A percentile compares a stretch with the other conserved stretches of the same genome.
phyloP scores from a whole-genome alignment of 2,797 vertebrate genomes.

The Typhlichthys subterraneus region DNA sequence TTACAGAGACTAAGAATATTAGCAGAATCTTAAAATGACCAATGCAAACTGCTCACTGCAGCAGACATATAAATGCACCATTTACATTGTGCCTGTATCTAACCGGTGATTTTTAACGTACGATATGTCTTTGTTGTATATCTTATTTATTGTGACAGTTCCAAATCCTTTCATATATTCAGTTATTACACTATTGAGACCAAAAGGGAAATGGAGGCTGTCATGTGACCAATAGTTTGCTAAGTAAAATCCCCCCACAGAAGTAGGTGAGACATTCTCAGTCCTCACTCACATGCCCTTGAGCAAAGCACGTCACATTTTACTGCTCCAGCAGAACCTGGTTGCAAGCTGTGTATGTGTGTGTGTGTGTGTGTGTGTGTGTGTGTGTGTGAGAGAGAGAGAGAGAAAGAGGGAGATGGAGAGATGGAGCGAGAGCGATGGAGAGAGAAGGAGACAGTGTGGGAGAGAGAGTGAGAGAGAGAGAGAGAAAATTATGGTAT shows the following conservation, averaged over 20 bases:
- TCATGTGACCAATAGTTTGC: neutral
- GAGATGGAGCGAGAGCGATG: no score
- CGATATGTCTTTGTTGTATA: no score
- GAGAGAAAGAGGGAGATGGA: no score
- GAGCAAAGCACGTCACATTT: constrained; percentile 22
- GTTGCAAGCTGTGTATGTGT: neutral
- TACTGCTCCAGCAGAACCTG: constrained; percentile 2
- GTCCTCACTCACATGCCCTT: constrained; percentile 13
- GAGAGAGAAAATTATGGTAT: constrained; percentile 2
- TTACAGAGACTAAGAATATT: constrained; percentile 89
- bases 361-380: neutral
- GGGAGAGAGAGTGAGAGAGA: neutral
- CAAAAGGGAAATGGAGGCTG: no score
- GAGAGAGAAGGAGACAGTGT: no score
- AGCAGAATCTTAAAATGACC: constrained; percentile 78
- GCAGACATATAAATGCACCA: constrained; percentile 48
- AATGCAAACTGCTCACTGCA: constrained; percentile 71
- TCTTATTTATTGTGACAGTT: no score
- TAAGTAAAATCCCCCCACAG: constrained; percentile 6
- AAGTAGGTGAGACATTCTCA: constrained; percentile 13
- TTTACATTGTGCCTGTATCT: constrained; percentile 36
- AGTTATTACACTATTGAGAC: no score
- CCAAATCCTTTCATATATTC: no score
- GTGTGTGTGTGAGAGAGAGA: neutral
- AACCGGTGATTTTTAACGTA: constrained; percentile 28